These are phyloP conservation scores for Helicoverpa zea DNA, from an alignment of 1,140 invertebrate genomes.

Conservation along the genomic window DNA sequence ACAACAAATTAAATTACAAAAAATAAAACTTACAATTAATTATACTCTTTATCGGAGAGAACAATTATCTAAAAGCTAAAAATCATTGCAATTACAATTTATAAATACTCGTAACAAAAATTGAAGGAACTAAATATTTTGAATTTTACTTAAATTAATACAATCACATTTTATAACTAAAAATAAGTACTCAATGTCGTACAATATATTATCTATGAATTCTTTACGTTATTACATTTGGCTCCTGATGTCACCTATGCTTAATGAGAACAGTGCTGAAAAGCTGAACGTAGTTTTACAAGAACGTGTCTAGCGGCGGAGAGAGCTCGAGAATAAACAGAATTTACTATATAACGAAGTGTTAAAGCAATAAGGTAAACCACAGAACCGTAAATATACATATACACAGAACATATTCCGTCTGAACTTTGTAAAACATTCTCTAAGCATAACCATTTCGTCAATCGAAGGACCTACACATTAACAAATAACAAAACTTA, in stretches of 20 bases:
- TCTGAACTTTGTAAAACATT: conserved; percentile 46
- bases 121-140: conserved; percentile 86
- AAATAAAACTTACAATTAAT: conserved; percentile 79
- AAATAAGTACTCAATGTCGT: conserved; percentile 73
- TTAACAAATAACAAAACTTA: conserved; percentile 87
- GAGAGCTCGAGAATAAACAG: conserved; percentile 19
- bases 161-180: conserved; percentile 84
- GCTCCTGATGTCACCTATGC: conserved; percentile 69
- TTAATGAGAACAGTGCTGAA: conserved; percentile 51
- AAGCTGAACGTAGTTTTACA: conserved; percentile 45
- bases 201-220: conserved; percentile 72
- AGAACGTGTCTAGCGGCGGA: conserved; percentile 38
- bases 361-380: conserved; percentile 31
- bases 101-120: conserved; percentile 86
- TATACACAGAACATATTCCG: conserved; percentile 35
- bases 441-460: conserved; percentile 45
- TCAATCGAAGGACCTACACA: conserved; percentile 60
- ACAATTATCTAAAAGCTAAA: conserved; percentile 83
- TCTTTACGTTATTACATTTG: conserved; percentile 83
- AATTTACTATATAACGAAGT: conserved; percentile 45
- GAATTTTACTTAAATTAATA: conserved; percentile 77
- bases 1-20: conserved; percentile 85
- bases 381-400: conserved; percentile 37
- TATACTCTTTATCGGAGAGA: conserved; percentile 83
- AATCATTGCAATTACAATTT: conserved; percentile 82